Evolutionary conservation across 2,888 invertebrate genomes (phyloP).

Genomic region (Coelinius sp.): DNA sequence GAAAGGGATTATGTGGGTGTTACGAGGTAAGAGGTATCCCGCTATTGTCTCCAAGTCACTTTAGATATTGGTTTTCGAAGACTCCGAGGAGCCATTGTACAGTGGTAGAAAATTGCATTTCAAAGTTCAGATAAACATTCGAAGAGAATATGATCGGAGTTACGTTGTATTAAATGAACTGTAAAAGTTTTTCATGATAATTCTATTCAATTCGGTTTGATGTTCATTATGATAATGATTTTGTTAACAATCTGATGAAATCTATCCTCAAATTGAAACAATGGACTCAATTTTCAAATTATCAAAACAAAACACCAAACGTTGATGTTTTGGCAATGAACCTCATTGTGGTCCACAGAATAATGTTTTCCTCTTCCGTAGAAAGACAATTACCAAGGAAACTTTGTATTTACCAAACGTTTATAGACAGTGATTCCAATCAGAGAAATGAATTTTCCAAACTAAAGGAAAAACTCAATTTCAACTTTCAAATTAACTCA

Average conservation of each 20-base stretch:
- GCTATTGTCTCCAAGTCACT: constrained; percentile 14
- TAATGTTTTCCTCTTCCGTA: not conserved
- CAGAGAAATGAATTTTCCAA: not conserved
- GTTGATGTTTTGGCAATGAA: not conserved
- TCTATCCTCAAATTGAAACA: too few species aligned
- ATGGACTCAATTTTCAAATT: too few species aligned
- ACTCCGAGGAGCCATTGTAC: not conserved
- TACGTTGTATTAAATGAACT: not conserved
- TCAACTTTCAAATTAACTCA: not conserved
- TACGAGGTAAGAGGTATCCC: constrained; percentile 15
- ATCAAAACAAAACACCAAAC: not conserved
- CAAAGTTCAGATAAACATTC: not conserved
- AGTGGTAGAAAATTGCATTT: not conserved
- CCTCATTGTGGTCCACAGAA: not conserved
- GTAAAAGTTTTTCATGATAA: too few species aligned
- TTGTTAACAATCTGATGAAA: too few species aligned
- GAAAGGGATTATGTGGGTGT: constrained; percentile 24
- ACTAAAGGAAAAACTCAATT: not conserved
- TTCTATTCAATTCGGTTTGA: not conserved
- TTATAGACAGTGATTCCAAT: not conserved
- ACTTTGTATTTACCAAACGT: not conserved
- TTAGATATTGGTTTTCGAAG: constrained; percentile 16
- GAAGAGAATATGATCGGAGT: not conserved
- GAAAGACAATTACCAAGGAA: not conserved
- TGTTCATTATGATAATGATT: not conserved